Base-by-base conservation (phyloP, 2,888 invertebrate genomes). In the Lasioglossum lativentre region DNA sequence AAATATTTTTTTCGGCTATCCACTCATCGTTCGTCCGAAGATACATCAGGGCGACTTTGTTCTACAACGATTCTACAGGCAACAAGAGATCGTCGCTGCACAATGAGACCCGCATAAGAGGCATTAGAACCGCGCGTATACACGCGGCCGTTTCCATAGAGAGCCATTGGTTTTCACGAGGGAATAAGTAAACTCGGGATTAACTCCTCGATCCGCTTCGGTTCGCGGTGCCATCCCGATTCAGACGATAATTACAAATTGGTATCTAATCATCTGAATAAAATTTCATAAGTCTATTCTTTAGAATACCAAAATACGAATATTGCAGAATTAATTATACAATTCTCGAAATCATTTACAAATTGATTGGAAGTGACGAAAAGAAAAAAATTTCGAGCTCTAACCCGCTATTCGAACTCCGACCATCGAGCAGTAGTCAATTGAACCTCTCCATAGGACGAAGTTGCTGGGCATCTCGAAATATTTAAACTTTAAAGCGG, bases 101-200 rank as follows among this genome's bases (percentile, higher is more conserved):
- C 86, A 90, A 88, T 88, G 81, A 86, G 75, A 88, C 88, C 90
- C 89, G 90, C 82, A 88, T 86, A 88, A 90, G 85, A 81, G 90
- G 79, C 74, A 90, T 86, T 84, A 88, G 79, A 75, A 78, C 76
- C 76, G 72, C 78, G 78, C 78, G 66, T 66, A 66, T 34, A 66
- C 66, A 30, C 30, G 66, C 66, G 34, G 66, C 66, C 34, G 80
- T 81, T 59, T 30, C 78, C 78, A 80, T 78, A 52, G 78, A 73
- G 47, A 59, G 71, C 78, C 80, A 47, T 77, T 52, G 78, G 80
- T 82, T 88, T 66, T 83, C 85, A 88, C 40, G 38, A 68, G 23
- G 78, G 56, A 78, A 80, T 68, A 80, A 66, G 70, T 77, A 71
- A 86, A 78, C 66, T 76, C 34, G 27, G n/a, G 59, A 82, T 82